Percentiles rank a stretch among this genome's conserved stretches.
Evolutionary conservation across 2,797 vertebrate species (phyloP).

Genomic region (Hydrocynus forskahlii): DNA sequence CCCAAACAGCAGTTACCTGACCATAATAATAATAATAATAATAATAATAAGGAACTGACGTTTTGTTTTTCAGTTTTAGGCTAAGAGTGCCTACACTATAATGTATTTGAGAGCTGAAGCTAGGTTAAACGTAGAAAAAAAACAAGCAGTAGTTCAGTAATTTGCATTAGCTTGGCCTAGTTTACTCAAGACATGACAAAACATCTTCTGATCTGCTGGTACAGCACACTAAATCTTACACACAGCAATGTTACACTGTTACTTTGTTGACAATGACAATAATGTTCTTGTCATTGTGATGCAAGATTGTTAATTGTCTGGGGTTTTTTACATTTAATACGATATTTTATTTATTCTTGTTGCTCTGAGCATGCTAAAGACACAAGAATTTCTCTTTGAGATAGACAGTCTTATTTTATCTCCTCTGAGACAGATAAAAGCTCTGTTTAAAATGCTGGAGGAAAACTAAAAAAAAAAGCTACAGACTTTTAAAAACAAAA

Average conservation of each 20-base stretch:
- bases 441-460: too few species aligned
- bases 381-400: too few species aligned
- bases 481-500: background rate
- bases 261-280: too few species aligned
- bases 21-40: background rate
- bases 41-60: background rate
- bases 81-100: background rate
- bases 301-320: too few species aligned
- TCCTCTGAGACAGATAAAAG: background rate
- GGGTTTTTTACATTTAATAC: too few species aligned
- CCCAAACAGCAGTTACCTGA: background rate
- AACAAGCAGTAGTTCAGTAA: constrained; percentile 26
- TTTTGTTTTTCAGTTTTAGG: too few species aligned
- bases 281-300: too few species aligned
- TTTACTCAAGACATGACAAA: constrained; percentile 9
- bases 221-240: too few species aligned
- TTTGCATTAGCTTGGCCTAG: background rate
- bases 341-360: too few species aligned
- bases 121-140: constrained; percentile 29
- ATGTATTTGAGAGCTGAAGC: background rate
- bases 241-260: too few species aligned
- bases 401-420: too few species aligned
- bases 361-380: too few species aligned
- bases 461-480: background rate
- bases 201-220: background rate